Conservation (phyloP, 2,113 vertebrate genomes). For the Zapornia atra region DNA sequence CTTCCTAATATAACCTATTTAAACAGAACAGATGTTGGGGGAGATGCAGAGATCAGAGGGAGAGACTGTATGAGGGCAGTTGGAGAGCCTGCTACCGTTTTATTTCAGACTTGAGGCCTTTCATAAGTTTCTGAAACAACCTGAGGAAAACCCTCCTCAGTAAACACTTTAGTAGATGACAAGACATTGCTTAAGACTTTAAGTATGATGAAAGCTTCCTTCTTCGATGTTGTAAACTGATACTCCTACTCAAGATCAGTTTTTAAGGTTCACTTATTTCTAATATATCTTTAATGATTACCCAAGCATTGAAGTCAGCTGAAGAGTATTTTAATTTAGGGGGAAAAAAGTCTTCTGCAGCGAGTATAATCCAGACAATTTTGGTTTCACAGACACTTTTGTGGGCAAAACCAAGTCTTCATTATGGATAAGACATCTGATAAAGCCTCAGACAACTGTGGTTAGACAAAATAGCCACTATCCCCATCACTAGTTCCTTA, state of each 20-base stretch:
- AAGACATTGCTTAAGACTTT: slow-evolving; percentile 1
- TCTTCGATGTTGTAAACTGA: not conserved
- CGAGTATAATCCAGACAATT: not conserved
- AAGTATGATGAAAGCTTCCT: slow-evolving; percentile 21
- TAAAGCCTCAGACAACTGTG: not conserved
- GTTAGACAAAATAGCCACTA: not conserved
- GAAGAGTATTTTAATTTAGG: not conserved
- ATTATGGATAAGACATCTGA: not conserved
- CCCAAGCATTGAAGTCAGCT: not conserved
- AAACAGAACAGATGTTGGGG: not conserved
- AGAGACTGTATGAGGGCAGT: not conserved
- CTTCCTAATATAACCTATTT: not conserved
- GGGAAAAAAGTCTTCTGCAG: not conserved
- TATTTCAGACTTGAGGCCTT: not conserved
- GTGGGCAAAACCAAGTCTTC: not conserved
- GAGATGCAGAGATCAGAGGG: not conserved
- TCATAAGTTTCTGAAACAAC: not conserved
- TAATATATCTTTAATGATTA: not conserved
- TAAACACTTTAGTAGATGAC: not conserved
- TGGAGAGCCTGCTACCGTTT: not conserved
- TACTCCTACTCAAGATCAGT: not conserved
- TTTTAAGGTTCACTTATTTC: not conserved
- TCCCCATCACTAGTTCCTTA: not conserved
- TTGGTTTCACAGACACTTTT: not conserved
- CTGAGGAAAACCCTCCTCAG: not conserved